Evolutionary conservation across 2,888 invertebrate genomes (phyloP).

Genomic region (Coelinius sp.): DNA sequence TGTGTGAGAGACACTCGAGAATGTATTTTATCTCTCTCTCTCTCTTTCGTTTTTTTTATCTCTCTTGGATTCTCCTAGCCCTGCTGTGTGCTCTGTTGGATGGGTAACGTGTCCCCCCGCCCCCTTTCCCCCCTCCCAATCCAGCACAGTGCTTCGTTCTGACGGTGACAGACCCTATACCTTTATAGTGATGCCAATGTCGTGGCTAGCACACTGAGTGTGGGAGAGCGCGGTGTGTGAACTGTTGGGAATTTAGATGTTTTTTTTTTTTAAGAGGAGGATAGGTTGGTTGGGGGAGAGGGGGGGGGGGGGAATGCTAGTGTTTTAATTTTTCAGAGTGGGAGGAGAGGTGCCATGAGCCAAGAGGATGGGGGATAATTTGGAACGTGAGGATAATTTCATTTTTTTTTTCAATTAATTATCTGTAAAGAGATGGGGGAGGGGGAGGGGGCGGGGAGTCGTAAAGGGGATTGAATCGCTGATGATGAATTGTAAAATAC

Average conservation of each 20-base stretch:
- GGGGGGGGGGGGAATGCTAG: no score
- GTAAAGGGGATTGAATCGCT: no score
- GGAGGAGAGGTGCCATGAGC: no score
- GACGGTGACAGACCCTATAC: slow-evolving; percentile 69
- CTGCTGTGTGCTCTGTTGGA: slow-evolving; percentile 43
- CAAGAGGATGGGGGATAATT: no score
- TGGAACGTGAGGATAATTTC: no score
- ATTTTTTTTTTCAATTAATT: no score
- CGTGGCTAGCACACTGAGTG: slow-evolving; percentile 38
- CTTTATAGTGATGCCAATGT: slow-evolving; percentile 56
- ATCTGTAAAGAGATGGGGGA: no score
- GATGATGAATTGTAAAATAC: no score
- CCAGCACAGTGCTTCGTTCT: slow-evolving; percentile 70
- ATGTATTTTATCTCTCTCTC: slow-evolving; percentile 61
- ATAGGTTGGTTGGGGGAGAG: no score
- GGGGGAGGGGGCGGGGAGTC: no score
- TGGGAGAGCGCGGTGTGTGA: slow-evolving; percentile 13
- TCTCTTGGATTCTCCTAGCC: slow-evolving; percentile 5
- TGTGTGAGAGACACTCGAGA: slow-evolving; percentile 40
- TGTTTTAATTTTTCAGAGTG: no score
- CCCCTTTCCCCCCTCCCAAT: slow-evolving; percentile 62
- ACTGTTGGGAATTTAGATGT: neutral
- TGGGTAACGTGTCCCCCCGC: slow-evolving; percentile 17
- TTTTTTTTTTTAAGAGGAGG: neutral
- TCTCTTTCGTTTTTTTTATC: slow-evolving; percentile 61